Evolutionary conservation across 2,113 vertebrate species (phyloP), one percentile per base, ranked within the genome.

Genomic region (Mormyrus iriodes): DNA sequence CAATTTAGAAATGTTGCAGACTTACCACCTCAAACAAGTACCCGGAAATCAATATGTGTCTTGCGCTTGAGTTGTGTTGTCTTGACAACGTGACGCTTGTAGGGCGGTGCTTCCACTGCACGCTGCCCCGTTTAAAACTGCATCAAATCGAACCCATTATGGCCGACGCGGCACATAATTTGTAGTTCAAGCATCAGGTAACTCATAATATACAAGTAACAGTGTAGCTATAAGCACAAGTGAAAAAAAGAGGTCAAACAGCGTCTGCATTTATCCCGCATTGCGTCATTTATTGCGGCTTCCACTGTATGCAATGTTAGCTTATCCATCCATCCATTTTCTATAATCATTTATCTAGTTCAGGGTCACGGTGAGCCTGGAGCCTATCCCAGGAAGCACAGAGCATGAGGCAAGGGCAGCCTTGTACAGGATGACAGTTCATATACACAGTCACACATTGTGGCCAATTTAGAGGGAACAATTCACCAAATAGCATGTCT

Each of bases 21-120:
- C 88, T 89, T 92, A 94, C 93, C 93, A 79, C 21, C 2, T 89
- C 84, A 89, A 42, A 19, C 39, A 39, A 86, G 15, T 52, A 31
- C 24, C 12, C 46, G 49, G 27, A 86, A 53, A 86, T 48, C 39
- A 44, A 9, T 69, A 35, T 53, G 27, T 35, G 52, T 52, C n/a
- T 42, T 31, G 19, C 61, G 85, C 83, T 44, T 35, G 93, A 51
- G 89, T 91, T 82, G 4, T 53, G 94, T 94, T 90, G 92, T 90
- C 92, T 89, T 88, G 92, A 87, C 88, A 91, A 95, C 93, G 1
- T 3, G 1, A 4, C 0, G 24, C 35, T 17, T 9, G 85, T 9
- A 21, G 89, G 83, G 88, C 88, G 89, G 85, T 24, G 48, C 58
- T 46, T 91, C 27, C 12, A 91, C 86, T 91, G n/a, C n/a, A 4